Percentiles rank a stretch among this genome's conserved stretches.
Evolutionary conservation across 2,888 invertebrate species (phyloP).

Genomic region (Aquatica leii): DNA sequence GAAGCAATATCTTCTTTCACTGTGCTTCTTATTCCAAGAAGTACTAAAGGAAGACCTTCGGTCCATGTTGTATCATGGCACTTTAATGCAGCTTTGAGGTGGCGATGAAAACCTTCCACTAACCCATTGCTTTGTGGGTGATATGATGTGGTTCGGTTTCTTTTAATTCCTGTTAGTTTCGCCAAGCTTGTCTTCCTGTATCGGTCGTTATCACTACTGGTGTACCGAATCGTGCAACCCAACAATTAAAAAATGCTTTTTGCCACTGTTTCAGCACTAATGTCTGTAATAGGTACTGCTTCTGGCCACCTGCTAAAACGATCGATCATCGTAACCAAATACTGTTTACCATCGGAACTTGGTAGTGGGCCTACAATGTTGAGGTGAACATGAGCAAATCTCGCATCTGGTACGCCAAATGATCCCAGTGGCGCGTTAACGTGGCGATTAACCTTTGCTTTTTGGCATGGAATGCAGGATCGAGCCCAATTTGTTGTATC

Average conservation of each 20-base stretch:
- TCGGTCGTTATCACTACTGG: not conserved
- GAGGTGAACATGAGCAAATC: not conserved
- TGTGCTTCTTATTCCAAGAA: too few species aligned
- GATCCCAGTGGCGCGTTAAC: too few species aligned
- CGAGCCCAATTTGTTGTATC: too few species aligned
- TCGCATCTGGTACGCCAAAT: not conserved
- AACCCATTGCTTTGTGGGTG: too few species aligned
- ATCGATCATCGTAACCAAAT: not conserved
- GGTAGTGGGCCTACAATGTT: not conserved
- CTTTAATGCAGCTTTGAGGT: conserved; percentile 11
- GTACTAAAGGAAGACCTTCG: conserved; percentile 46
- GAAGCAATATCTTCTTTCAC: not conserved
- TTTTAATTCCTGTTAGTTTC: not conserved
- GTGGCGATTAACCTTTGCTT: not conserved
- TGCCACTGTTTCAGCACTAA: too few species aligned
- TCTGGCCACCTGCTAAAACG: not conserved
- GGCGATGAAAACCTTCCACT: conserved; percentile 33
- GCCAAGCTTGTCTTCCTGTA: not conserved
- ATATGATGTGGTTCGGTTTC: not conserved
- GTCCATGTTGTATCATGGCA: too few species aligned
- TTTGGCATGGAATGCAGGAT: too few species aligned
- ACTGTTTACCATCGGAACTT: not conserved
- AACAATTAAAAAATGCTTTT: not conserved
- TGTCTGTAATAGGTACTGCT: too few species aligned
- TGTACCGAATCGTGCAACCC: not conserved